Evolutionary conservation across 2,113 vertebrate species (phyloP).

Genomic region (Martes martes): DNA sequence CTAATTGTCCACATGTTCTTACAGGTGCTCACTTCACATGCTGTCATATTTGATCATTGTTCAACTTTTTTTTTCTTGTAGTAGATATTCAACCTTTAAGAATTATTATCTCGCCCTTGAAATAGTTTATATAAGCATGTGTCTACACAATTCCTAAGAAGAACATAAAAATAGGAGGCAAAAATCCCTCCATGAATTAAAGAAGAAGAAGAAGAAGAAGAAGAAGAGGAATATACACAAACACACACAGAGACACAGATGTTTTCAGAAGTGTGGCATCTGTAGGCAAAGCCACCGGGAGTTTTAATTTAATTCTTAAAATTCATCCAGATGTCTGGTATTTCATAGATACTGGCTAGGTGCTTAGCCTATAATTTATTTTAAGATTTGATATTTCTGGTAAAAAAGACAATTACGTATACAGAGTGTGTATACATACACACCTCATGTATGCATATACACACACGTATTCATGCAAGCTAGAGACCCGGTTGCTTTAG

Average conservation of each 20-base stretch:
- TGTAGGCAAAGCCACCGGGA: not conserved
- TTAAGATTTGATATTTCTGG: not conserved
- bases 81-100: not conserved
- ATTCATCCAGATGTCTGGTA: not conserved
- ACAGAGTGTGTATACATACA: not conserved
- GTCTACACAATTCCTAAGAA: not conserved
- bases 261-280: not conserved
- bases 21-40: not conserved
- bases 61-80: not conserved
- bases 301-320: conserved; percentile 39
- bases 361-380: not conserved
- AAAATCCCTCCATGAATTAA: not conserved
- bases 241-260: not conserved
- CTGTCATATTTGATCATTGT: not conserved
- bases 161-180: not conserved
- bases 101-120: not conserved
- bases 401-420: not conserved
- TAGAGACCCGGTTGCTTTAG: not conserved
- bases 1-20: not conserved
- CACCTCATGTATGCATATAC: not conserved
- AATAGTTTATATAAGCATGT: not conserved
- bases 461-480: not conserved
- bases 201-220: not conserved
- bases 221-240: not conserved
- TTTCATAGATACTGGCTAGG: not conserved